These are phyloP conservation scores for Apodemus speciosus DNA, from an alignment of 2,113 vertebrate genomes.

Conservation along the genomic window DNA sequence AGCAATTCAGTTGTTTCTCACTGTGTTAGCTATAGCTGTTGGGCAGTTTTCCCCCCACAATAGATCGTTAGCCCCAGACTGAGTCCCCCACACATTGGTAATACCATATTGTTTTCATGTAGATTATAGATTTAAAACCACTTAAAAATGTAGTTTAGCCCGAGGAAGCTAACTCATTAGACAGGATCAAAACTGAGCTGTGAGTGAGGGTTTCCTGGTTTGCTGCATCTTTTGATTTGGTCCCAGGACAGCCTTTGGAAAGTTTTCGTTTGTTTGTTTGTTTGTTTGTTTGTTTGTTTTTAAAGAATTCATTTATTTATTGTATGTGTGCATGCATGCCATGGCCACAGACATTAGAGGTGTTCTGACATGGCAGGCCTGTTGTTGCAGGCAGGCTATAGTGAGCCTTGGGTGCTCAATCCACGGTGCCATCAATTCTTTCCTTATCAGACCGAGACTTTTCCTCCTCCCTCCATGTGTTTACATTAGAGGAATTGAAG, in stretches of 20 bases:
- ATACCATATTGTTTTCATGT: slow-evolving; percentile 1
- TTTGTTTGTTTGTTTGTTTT: neutral
- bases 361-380: neutral
- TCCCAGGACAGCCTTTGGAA: neutral
- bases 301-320: neutral
- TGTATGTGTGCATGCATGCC: neutral
- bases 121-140: neutral
- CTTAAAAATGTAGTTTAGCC: slow-evolving; percentile 38
- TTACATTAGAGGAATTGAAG: neutral
- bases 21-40: neutral
- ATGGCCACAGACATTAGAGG: neutral
- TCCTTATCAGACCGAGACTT: neutral
- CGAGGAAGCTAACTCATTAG: neutral
- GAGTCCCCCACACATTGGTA: neutral
- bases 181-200: slow-evolving; percentile 33
- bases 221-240: slow-evolving; percentile 46
- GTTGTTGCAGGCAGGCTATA: neutral
- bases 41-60: neutral
- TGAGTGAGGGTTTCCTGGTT: neutral
- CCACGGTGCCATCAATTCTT: neutral
- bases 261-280: neutral
- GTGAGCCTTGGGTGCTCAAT: neutral
- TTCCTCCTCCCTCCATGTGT: slow-evolving; percentile 4
- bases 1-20: slow-evolving; percentile 23
- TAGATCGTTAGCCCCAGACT: neutral